phyloP scores from a whole-genome alignment of 1,140 invertebrate genomes.

The Papilio polyxenes region DNA sequence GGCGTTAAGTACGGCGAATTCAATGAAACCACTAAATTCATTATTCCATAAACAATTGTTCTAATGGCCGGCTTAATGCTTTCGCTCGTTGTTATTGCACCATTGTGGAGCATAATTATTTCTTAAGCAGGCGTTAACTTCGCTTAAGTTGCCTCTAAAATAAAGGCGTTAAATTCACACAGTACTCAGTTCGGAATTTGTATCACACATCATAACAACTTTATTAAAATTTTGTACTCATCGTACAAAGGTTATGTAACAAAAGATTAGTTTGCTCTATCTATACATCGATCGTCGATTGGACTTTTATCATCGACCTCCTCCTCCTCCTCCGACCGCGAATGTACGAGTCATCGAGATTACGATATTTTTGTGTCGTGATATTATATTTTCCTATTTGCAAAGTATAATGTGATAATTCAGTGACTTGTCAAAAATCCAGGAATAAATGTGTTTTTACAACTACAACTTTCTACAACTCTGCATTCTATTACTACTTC shows the following conservation, averaged over 20 bases:
- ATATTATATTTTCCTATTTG: neutral
- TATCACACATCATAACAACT: neutral
- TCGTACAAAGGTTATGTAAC: neutral
- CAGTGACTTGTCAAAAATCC: neutral
- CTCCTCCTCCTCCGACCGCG: neutral
- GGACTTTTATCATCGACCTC: neutral
- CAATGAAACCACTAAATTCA: slow-evolving; percentile 30
- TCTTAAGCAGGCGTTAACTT: neutral
- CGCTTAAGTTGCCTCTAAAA: neutral
- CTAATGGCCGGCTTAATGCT: slow-evolving; percentile 26
- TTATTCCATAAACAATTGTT: slow-evolving; percentile 30
- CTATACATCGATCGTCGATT: neutral
- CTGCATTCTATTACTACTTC: no score
- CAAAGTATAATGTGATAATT: neutral
- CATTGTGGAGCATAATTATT: slow-evolving; percentile 23
- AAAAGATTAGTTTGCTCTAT: no score
- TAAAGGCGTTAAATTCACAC: neutral
- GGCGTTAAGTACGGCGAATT: neutral
- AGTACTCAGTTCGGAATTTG: neutral
- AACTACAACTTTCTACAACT: no score
- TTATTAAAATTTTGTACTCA: neutral
- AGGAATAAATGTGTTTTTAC: no score
- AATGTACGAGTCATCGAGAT: neutral
- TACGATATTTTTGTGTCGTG: neutral
- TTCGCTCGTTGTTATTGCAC: slow-evolving; percentile 20